Evolutionary conservation across 2,888 invertebrate species (phyloP).

Genomic region (Synanthedon vespiformis): DNA sequence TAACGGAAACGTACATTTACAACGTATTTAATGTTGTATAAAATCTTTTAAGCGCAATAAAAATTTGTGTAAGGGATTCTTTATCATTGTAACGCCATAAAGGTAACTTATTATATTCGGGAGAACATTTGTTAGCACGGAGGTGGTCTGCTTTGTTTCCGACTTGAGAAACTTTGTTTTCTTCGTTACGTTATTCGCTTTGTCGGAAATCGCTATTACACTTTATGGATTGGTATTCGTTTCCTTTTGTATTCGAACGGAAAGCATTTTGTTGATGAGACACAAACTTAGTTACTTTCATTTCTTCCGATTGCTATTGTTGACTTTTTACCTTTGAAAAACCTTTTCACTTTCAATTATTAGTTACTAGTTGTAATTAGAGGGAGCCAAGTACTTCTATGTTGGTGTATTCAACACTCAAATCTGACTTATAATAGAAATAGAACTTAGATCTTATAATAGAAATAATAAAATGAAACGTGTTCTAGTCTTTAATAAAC

Average conservation of each 20-base stretch:
- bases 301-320: slow-evolving; percentile 16
- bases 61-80: slow-evolving; percentile 23
- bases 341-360: too few species aligned
- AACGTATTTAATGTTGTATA: too few species aligned
- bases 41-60: background rate
- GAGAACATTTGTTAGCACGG: slow-evolving; percentile 35
- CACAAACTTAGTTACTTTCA: slow-evolving; percentile 21
- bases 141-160: slow-evolving; percentile 48
- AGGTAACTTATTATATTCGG: slow-evolving; percentile 34
- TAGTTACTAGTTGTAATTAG: too few species aligned
- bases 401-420: too few species aligned
- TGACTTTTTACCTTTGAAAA: slow-evolving; percentile 4
- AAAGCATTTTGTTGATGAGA: slow-evolving; percentile 32
- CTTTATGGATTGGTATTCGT: slow-evolving; percentile 39
- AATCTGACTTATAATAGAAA: too few species aligned
- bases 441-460: too few species aligned
- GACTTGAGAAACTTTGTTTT: slow-evolving; percentile 36
- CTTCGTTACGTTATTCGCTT: slow-evolving; percentile 37
- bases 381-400: too few species aligned
- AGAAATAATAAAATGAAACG: too few species aligned
- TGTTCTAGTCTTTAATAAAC: too few species aligned
- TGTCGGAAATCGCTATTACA: slow-evolving; percentile 33
- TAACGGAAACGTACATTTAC: too few species aligned
- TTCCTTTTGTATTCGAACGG: slow-evolving; percentile 26
- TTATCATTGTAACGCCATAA: slow-evolving; percentile 14